phyloP scores from a whole-genome alignment of 2,888 invertebrate genomes.

The Phalera bucephala region DNA sequence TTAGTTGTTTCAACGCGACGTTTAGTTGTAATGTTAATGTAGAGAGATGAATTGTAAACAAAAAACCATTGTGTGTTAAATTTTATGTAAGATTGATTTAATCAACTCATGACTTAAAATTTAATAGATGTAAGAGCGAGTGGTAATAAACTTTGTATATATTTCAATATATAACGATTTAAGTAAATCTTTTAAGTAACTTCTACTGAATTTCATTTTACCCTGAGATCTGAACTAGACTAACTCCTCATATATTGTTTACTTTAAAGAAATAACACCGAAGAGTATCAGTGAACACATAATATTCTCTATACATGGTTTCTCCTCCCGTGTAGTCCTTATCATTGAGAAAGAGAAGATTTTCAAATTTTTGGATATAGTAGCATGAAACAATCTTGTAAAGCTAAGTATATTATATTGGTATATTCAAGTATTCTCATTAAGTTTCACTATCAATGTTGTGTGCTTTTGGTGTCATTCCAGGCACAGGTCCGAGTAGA shows the following conservation, averaged over 20 bases:
- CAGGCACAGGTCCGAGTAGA: conserved; percentile 65
- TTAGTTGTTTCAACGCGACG: conserved; percentile 54
- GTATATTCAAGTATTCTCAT: conserved; percentile 7
- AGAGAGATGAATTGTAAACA: conserved; percentile 61
- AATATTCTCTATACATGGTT: conserved; percentile 12
- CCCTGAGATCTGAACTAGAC: conserved; percentile 77
- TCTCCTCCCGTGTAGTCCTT: conserved; percentile 20
- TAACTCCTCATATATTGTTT: not conserved
- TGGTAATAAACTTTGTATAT: conserved; percentile 79
- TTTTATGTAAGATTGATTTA: conserved; percentile 76
- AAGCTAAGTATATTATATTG: conserved; percentile 33
- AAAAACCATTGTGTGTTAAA: conserved; percentile 65
- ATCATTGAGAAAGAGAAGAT: conserved; percentile 7
- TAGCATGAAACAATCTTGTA: conserved; percentile 14
- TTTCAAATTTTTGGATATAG: conserved; percentile 8
- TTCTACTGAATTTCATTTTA: conserved; percentile 73
- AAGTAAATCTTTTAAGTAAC: conserved; percentile 81
- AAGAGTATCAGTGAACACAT: conserved; percentile 31
- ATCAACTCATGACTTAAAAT: conserved; percentile 79
- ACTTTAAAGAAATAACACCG: not conserved
- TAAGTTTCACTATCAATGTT: conserved; percentile 9
- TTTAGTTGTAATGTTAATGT: conserved; percentile 56
- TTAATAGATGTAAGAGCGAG: conserved; percentile 74
- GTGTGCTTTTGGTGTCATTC: conserved; percentile 29
- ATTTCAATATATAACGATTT: conserved; percentile 76